Conservation (phyloP, 2,888 invertebrate genomes). For the Amiota mariae region DNA sequence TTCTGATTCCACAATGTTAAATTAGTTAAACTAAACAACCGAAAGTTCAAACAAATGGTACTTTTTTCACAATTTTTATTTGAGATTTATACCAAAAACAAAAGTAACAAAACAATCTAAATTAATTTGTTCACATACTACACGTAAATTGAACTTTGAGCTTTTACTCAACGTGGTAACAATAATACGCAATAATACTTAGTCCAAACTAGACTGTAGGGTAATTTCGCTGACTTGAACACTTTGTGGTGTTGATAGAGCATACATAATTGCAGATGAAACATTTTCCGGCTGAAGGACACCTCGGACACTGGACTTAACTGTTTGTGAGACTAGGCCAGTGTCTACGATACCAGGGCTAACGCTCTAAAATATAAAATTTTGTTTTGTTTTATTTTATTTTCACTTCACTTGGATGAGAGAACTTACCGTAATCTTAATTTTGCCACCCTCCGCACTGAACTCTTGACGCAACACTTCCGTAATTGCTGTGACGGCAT, state of each 20-base stretch:
- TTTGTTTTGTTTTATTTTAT: neutral
- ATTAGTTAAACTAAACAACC: no score
- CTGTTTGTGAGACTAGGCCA: neutral
- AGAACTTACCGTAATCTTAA: conserved; percentile 62
- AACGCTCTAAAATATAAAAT: neutral
- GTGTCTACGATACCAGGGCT: neutral
- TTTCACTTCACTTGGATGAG: no score
- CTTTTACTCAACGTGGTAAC: no score
- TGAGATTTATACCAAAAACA: neutral
- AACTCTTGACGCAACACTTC: conserved; percentile 64
- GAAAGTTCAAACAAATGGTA: neutral
- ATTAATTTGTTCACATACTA: no score
- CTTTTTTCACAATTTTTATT: neutral
- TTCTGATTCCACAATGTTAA: no score
- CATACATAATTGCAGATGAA: conserved; percentile 36
- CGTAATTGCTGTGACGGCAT: conserved; percentile 61
- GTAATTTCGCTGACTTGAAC: conserved; percentile 37
- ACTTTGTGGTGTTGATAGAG: conserved; percentile 38
- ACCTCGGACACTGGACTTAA: neutral
- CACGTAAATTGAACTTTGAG: no score
- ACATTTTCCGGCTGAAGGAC: conserved; percentile 20
- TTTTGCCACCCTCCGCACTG: conserved; percentile 50
- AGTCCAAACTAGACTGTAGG: conserved; percentile 33
- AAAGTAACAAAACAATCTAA: neutral
- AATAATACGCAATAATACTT: no score